These are phyloP conservation scores for Drosophila ercepeae DNA, from an alignment of 1,140 invertebrate species.

Conservation along the genomic window DNA sequence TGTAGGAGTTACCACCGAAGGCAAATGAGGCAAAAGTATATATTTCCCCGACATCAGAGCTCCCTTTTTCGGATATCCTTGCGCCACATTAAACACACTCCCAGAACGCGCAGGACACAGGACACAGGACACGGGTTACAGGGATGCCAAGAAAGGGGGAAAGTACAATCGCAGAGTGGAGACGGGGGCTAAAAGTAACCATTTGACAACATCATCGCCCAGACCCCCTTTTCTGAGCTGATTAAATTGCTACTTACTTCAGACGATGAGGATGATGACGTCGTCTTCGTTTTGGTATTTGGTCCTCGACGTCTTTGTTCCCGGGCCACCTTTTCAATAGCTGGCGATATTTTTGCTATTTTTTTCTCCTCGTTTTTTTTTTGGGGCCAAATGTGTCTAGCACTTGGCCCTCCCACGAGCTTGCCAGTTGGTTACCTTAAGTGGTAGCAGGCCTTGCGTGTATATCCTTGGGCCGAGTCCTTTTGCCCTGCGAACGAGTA, in stretches of 20 bases:
- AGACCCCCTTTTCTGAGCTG: constrained; percentile 43
- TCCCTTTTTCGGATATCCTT: constrained; percentile 45
- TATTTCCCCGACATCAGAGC: constrained; percentile 31
- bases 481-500: constrained; percentile 29
- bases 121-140: no score
- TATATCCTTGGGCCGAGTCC: constrained; percentile 39
- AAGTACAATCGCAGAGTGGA: neutral
- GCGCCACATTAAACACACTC: constrained; percentile 73
- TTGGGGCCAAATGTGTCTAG: constrained; percentile 71
- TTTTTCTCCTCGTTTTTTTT: constrained; percentile 19
- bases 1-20: constrained; percentile 22
- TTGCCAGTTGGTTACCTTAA: constrained; percentile 55
- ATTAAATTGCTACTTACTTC: constrained; percentile 74
- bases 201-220: constrained; percentile 77
- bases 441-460: constrained; percentile 42
- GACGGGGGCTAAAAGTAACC: constrained; percentile 35
- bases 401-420: constrained; percentile 25
- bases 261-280: constrained; percentile 31
- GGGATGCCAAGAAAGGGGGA: neutral
- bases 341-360: constrained; percentile 21
- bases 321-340: constrained; percentile 46
- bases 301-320: constrained; percentile 61
- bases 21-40: constrained; percentile 65
- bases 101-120: no score
- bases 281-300: constrained; percentile 51